These are phyloP conservation scores for Coronaproctus castanopsis DNA, from an alignment of 2,888 invertebrate genomes.

Conservation along the genomic window DNA sequence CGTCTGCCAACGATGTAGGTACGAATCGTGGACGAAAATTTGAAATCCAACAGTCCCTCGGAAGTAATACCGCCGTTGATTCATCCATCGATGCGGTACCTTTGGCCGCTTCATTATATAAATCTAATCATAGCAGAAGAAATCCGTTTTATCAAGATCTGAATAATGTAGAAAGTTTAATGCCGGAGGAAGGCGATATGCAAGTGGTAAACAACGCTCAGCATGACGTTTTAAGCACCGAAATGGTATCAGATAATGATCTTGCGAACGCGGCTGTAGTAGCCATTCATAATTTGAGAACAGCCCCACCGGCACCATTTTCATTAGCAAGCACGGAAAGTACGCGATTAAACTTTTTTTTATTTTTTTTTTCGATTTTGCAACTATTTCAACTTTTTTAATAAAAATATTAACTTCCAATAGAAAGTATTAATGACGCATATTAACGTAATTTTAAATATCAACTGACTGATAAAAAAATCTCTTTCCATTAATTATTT, in stretches of 20 bases:
- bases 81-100: neutral
- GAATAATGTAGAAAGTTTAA: neutral
- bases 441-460: too few relatives aligned
- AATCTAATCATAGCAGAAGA: neutral
- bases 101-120: neutral
- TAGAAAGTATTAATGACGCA: too few relatives aligned
- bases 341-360: neutral
- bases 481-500: too few relatives aligned
- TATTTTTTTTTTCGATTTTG: too few relatives aligned
- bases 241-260: conserved; percentile 16
- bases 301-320: conserved; percentile 16
- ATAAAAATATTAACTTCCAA: too few relatives aligned
- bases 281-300: conserved; percentile 22
- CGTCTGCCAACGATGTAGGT: too few relatives aligned
- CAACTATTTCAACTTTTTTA: too few relatives aligned
- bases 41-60: neutral
- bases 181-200: conserved; percentile 3
- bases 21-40: neutral
- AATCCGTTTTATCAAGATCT: neutral
- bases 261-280: conserved; percentile 23
- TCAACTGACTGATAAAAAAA: too few relatives aligned
- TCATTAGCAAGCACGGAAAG: conserved; percentile 14
- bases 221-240: neutral
- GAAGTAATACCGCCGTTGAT: too few relatives aligned
- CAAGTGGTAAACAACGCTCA: neutral